These are phyloP conservation scores for Ophion costatus DNA, from an alignment of 2,888 invertebrate genomes.

Conservation along the genomic window DNA sequence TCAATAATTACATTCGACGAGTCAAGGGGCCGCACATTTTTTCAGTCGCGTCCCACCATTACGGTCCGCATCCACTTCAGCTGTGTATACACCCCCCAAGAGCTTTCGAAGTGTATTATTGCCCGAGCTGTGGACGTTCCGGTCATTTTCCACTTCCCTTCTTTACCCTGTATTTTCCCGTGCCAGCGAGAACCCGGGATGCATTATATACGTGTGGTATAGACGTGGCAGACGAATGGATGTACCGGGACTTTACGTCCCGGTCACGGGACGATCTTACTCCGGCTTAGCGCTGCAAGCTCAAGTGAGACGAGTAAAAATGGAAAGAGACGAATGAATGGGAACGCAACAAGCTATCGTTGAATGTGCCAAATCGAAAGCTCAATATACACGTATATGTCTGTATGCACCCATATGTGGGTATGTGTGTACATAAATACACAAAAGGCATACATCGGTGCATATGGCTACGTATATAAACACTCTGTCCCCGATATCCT, in stretches of 20 bases:
- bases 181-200: conserved; percentile 47
- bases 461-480: conserved; percentile 29
- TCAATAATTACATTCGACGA: neutral
- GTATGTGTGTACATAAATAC: neutral
- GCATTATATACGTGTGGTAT: conserved; percentile 44
- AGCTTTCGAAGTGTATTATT: conserved; percentile 52
- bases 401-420: neutral
- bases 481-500: conserved; percentile 59
- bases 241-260: conserved; percentile 58
- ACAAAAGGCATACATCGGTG: neutral
- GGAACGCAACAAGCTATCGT: conserved; percentile 78
- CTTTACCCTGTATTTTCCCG: conserved; percentile 40
- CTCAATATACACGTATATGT: conserved; percentile 15
- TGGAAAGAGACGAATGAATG: conserved; percentile 73
- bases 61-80: conserved; percentile 28
- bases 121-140: conserved; percentile 40
- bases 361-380: conserved; percentile 78
- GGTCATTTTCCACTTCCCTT: conserved; percentile 54
- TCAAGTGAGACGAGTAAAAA: conserved; percentile 44
- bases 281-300: conserved; percentile 38
- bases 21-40: neutral
- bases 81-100: neutral
- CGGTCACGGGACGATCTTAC: conserved; percentile 52
- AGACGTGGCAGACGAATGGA: conserved; percentile 51
- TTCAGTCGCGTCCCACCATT: conserved; percentile 35